phyloP scores from a whole-genome alignment of 2,797 vertebrate species.

The Semotilus atromaculatus region DNA sequence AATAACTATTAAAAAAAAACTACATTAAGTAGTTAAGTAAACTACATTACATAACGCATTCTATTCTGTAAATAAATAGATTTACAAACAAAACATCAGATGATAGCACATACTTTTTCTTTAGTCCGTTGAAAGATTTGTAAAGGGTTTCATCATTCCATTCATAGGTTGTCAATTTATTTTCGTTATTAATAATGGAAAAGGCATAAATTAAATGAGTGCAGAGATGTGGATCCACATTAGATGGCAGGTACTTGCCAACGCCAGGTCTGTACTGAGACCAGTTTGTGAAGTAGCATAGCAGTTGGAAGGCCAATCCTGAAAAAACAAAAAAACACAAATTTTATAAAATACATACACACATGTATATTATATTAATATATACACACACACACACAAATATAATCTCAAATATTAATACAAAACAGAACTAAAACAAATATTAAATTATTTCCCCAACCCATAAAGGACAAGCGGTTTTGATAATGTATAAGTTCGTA shows the following conservation, averaged over 20 bases:
- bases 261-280: constrained; percentile 69
- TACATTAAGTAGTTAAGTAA: no score
- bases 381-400: no score
- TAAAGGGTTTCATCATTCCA: constrained; percentile 79
- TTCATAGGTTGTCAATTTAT: constrained; percentile 74
- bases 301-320: constrained; percentile 77
- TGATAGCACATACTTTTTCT: constrained; percentile 67
- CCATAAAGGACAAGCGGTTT: neutral
- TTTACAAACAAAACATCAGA: neutral
- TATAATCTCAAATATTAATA: neutral
- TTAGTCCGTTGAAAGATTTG: constrained; percentile 74
- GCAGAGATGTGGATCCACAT: constrained; percentile 83
- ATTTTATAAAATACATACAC: no score
- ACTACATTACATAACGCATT: neutral
- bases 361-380: no score
- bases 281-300: constrained; percentile 87
- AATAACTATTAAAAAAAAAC: neutral
- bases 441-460: neutral
- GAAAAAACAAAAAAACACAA: neutral
- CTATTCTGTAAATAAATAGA: neutral
- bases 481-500: neutral
- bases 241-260: constrained; percentile 73
- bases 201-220: constrained; percentile 88
- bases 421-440: neutral
- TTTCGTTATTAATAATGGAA: constrained; percentile 71